phyloP scores from a whole-genome alignment of 2,888 invertebrate species.

The Ethmia dodecea region DNA sequence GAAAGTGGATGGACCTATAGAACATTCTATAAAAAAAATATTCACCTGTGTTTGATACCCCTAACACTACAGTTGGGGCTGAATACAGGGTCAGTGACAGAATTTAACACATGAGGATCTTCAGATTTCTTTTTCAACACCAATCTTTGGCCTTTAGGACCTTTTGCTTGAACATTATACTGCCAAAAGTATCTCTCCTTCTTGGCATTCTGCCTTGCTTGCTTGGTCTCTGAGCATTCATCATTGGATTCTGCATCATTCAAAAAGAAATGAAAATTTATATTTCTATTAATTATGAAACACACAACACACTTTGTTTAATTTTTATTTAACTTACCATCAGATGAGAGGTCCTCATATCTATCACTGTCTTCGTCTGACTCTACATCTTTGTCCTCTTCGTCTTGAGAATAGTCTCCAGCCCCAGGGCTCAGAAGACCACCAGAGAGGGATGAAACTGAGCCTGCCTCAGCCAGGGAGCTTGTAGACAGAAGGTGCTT shows the following conservation, averaged over 20 bases:
- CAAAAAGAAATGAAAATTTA: no score
- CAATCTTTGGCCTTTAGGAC: slow-evolving; percentile 95
- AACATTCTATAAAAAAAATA: slow-evolving; percentile 8
- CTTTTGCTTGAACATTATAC: slow-evolving; percentile 98
- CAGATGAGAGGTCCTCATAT: slow-evolving; percentile 91
- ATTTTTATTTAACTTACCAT: slow-evolving; percentile 76
- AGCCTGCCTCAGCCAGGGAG: slow-evolving; percentile 90
- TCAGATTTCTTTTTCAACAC: slow-evolving; percentile 90
- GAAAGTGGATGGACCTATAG: no score
- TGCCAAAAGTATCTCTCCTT: slow-evolving; percentile 97
- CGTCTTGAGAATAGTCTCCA: slow-evolving; percentile 87
- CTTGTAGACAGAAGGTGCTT: slow-evolving; percentile 91
- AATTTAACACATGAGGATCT: slow-evolving; percentile 94
- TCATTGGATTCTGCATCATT: slow-evolving; percentile 85
- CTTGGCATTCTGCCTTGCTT: slow-evolving; percentile 70
- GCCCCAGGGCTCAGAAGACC: slow-evolving; percentile 90
- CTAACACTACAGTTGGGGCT: slow-evolving; percentile 93
- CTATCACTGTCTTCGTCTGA: slow-evolving; percentile 92
- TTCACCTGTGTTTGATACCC: slow-evolving; percentile 91
- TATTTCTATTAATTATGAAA: no score
- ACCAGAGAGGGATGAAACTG: slow-evolving; percentile 89
- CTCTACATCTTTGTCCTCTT: slow-evolving; percentile 84
- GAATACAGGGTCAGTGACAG: slow-evolving; percentile 97
- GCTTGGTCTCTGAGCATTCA: slow-evolving; percentile 73
- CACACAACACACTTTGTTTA: no score